Percentiles rank a stretch among this genome's conserved stretches.
phyloP scores from a whole-genome alignment of 2,113 vertebrate genomes.

The Crypturellus undulatus region DNA sequence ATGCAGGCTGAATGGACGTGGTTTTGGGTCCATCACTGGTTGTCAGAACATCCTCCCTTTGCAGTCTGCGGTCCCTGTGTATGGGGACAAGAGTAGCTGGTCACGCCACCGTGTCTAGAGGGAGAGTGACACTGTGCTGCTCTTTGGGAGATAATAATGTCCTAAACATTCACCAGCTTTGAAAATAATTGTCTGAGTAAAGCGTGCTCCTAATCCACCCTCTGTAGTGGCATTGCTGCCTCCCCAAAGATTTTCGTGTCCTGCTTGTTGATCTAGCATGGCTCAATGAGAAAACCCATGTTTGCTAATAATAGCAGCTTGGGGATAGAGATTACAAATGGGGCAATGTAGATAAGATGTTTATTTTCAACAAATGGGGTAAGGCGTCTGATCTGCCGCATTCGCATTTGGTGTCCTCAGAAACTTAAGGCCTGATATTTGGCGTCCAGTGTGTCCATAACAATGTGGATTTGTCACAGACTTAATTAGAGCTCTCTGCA shows the following conservation, averaged over 20 bases:
- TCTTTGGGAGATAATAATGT: conserved; percentile 18
- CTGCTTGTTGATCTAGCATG: neutral
- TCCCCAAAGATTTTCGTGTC: conserved; percentile 51
- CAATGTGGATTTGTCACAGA: conserved; percentile 40
- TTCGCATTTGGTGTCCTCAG: neutral
- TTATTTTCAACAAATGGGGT: conserved; percentile 54
- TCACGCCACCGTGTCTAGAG: neutral
- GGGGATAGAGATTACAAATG: conserved; percentile 30
- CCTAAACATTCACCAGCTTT: conserved; percentile 6
- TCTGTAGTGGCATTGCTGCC: neutral
- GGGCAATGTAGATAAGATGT: conserved; percentile 1
- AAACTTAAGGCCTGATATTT: conserved; percentile 60
- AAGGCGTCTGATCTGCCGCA: neutral
- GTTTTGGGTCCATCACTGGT: neutral
- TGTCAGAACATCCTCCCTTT: neutral
- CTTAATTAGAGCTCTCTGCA: conserved; percentile 44
- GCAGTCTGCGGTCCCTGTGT: neutral
- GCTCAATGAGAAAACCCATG: neutral
- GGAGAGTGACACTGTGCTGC: neutral
- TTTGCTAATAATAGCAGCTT: conserved; percentile 43
- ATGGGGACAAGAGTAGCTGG: neutral
- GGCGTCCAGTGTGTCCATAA: neutral
- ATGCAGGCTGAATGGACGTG: neutral
- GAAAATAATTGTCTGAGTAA: conserved; percentile 48
- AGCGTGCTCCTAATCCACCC: neutral